These are phyloP conservation scores for Labia minor DNA, from an alignment of 2,888 invertebrate genomes.

Conservation along the genomic window DNA sequence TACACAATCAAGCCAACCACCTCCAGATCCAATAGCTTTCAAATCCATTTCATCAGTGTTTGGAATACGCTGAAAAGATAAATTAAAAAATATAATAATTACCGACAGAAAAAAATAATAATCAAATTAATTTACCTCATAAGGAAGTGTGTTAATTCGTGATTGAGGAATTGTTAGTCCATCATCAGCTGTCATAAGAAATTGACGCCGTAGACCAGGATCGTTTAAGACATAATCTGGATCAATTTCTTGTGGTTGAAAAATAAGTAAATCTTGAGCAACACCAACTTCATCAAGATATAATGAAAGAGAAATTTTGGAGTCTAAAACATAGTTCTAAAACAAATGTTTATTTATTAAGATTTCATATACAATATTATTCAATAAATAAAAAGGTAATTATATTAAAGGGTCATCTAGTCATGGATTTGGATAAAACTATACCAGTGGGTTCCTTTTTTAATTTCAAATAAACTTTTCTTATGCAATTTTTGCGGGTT, in stretches of 20 bases:
- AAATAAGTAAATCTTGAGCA: background rate
- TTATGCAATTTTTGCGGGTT: no score
- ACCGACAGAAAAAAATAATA: no score
- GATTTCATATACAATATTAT: no score
- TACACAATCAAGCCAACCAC: background rate
- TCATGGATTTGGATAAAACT: no score
- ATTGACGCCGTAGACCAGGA: background rate
- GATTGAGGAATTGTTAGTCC: background rate
- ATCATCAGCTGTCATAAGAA: background rate
- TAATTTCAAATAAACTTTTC: no score
- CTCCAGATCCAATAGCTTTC: background rate
- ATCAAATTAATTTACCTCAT: background rate
- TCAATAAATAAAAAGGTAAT: no score
- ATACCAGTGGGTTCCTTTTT: no score
- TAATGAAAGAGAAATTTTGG: background rate
- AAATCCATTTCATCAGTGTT: background rate
- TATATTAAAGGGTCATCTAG: no score
- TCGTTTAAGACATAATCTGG: background rate
- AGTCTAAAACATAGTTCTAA: background rate
- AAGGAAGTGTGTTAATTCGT: background rate
- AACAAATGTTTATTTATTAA: no score
- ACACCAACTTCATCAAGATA: background rate
- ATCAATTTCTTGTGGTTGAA: constrained; percentile 1
- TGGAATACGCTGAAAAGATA: no score
- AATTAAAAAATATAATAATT: no score